Evolutionary conservation across 23 tunicate species (phyloP), one percentile per base, ranked within the genome.

Genomic region (Trididemnum clinides): DNA sequence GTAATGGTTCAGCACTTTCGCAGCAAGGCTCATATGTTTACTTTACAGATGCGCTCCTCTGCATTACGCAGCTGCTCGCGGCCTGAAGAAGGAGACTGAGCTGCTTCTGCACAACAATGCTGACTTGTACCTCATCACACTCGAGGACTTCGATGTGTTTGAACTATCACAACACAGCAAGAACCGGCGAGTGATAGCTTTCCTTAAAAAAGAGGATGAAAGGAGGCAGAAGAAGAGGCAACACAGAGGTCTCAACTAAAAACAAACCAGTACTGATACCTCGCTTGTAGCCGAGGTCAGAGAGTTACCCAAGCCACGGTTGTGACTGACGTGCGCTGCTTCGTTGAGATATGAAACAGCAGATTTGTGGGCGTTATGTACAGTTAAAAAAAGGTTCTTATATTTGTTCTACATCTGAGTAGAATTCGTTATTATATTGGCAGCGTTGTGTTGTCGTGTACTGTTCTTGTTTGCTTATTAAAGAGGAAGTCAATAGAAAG

Each of bases 61-160:
- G 51, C 96, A 91, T 36, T 31, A 86, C 5, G 96, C 96, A n/a
- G 89, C 84, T 19, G 90, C 91, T 28, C 54, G 72, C 20, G 91
- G 85, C 0, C 82, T 73, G 26, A 32, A n/a, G 39, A 32, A 50
- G n/a, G 91, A 74, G 22, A 85, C 85, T 0, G 51, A 77, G 10
- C 23, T 33, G 34, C 80, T 91, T 59, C 18, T 91, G 34, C 51
- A 90, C 38, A 72, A 84, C 72, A 78, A 84, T 22, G 96, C 96
- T 49, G 85, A 86, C 77, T 25, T 91, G 26, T 73, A 64, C 39
- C 65, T 86, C 19, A 65, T 74, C 28, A 91, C 96, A 19, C 31
- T 57, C 1, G 96, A 91, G 31, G 91, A 91, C 51, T 38, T 6
- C 22, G 89, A 86, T 38, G 88, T 82, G 15, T 87, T 84, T 29